Percentiles rank a stretch among this genome's conserved stretches.
Conservation (phyloP, 2,888 invertebrate genomes). For the Eretmocerus hayati region DNA sequence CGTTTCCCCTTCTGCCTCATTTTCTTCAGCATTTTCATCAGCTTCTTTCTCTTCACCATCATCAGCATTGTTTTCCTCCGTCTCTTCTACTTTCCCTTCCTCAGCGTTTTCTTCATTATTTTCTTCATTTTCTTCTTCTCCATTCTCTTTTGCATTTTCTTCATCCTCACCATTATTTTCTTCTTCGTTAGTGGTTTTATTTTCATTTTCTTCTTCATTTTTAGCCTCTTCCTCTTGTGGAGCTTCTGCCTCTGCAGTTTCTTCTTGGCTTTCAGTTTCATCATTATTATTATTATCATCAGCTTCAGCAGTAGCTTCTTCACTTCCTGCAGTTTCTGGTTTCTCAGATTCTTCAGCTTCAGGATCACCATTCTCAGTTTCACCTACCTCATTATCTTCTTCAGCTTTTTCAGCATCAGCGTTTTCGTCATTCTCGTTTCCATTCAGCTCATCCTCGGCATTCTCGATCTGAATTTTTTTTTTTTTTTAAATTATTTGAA, state of each 20-base stretch:
- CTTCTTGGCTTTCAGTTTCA: conserved; percentile 10
- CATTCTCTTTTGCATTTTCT: conserved; percentile 17
- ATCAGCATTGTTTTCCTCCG: conserved; percentile 23
- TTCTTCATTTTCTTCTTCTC: conserved; percentile 15
- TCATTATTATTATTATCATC: conserved; percentile 6
- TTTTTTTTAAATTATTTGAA: too few species aligned
- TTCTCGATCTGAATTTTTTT: conserved; percentile 34
- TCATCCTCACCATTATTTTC: conserved; percentile 5
- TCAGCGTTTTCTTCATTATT: conserved; percentile 18
- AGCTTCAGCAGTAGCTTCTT: conserved; percentile 4
- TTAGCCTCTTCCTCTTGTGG: conserved; percentile 27
- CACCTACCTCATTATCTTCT: conserved; percentile 11
- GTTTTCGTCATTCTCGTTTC: conserved; percentile 19
- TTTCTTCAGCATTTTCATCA: conserved; percentile 19
- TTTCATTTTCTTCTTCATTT: conserved; percentile 26
- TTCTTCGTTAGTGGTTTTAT: conserved; percentile 15
- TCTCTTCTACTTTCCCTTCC: conserved; percentile 26
- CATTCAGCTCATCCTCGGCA: conserved; percentile 28
- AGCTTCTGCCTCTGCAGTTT: conserved; percentile 21
- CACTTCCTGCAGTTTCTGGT: too few species aligned
- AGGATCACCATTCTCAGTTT: conserved; percentile 1
- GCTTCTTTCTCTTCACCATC: conserved; percentile 16
- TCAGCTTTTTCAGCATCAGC: conserved; percentile 17
- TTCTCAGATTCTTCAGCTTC: conserved; percentile 22
- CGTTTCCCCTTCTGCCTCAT: conserved; percentile 21